A percentile compares a stretch with the other conserved stretches of the same genome.
Evolutionary conservation across 2,888 invertebrate species (phyloP).

Genomic region (Megamerina dolium): DNA sequence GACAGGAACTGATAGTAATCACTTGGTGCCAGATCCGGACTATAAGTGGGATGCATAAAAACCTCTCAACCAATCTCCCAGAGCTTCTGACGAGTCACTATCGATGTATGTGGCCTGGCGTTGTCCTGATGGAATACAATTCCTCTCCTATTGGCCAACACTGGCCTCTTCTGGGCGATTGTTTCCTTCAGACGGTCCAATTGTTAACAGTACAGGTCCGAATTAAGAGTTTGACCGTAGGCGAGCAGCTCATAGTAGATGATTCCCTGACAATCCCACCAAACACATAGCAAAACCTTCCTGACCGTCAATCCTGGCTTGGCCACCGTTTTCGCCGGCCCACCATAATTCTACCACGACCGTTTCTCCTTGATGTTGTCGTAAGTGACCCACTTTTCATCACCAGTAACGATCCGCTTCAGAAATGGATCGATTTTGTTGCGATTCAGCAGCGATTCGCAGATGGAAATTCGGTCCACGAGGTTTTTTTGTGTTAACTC

Average conservation of each 20-base stretch:
- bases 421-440: no score
- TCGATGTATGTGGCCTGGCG: slow-evolving; percentile 8
- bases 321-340: neutral
- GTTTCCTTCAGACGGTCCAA: slow-evolving; percentile 18
- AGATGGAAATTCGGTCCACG: neutral
- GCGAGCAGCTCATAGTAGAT: neutral
- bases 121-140: slow-evolving; percentile 7
- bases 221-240: slow-evolving; percentile 6
- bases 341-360: neutral
- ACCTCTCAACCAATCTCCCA: neutral
- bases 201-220: slow-evolving; percentile 15
- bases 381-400: neutral
- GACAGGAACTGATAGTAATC: neutral
- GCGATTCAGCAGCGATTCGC: no score
- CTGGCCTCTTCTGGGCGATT: slow-evolving; percentile 19
- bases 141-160: slow-evolving; percentile 15
- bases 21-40: neutral
- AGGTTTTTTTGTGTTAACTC: no score
- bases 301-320: slow-evolving; percentile 6
- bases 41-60: neutral
- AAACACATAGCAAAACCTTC: neutral
- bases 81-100: neutral
- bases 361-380: neutral
- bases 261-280: neutral
- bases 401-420: neutral